These are phyloP conservation scores for Dynastes tityus DNA, from an alignment of 2,888 invertebrate genomes.

Conservation along the genomic window DNA sequence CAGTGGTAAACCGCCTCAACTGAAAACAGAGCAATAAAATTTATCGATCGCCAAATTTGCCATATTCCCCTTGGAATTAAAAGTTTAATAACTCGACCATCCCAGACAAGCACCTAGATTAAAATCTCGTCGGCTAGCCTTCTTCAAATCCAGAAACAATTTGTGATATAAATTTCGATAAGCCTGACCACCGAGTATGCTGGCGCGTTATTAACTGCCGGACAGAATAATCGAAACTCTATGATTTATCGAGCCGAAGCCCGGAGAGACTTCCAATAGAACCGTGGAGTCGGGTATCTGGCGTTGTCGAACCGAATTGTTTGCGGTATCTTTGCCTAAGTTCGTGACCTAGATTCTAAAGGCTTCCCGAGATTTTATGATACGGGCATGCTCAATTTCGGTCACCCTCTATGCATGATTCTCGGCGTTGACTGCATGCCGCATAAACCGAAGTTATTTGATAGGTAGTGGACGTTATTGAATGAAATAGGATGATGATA, in stretches of 20 bases:
- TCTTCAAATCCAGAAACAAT: slow-evolving; percentile 30
- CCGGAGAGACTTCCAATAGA: slow-evolving; percentile 7
- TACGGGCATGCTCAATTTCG: not conserved
- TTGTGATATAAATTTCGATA: slow-evolving; percentile 28
- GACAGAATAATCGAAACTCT: slow-evolving; percentile 28
- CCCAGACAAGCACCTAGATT: not conserved
- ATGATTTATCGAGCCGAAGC: slow-evolving; percentile 24
- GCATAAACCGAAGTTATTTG: not conserved
- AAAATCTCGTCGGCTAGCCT: slow-evolving; percentile 5
- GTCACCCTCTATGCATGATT: not conserved
- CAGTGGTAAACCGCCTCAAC: not conserved
- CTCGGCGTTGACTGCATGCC: slow-evolving; percentile 21
- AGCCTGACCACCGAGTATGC: slow-evolving; percentile 9
- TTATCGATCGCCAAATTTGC: not conserved
- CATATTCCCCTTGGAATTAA: not conserved
- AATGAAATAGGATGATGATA: not conserved
- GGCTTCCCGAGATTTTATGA: slow-evolving; percentile 16
- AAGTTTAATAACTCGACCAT: slow-evolving; percentile 8
- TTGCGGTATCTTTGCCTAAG: slow-evolving; percentile 38
- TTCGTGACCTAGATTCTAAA: slow-evolving; percentile 43
- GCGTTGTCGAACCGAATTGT: slow-evolving; percentile 42
- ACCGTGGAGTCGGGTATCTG: slow-evolving; percentile 23
- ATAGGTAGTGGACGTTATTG: not conserved
- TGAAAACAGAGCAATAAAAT: not conserved
- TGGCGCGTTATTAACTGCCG: not conserved